A percentile compares a stretch with the other conserved stretches of the same genome.
Evolutionary conservation across 2,888 invertebrate species (phyloP).

Genomic region (Drosophila kambysellisi): DNA sequence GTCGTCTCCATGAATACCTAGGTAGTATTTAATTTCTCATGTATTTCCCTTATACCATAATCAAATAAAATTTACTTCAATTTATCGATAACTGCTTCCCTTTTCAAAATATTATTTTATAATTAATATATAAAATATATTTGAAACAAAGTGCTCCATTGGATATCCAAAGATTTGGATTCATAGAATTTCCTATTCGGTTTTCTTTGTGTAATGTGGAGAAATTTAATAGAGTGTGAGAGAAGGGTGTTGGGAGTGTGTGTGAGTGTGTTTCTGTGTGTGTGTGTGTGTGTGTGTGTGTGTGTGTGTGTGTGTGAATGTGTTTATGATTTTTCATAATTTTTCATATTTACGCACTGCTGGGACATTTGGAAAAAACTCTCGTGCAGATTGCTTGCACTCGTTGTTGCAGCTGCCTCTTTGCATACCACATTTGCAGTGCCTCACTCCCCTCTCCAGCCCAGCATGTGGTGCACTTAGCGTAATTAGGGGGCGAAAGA

Average conservation of each 20-base stretch:
- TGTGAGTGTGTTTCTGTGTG: not conserved
- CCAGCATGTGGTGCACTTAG: conserved; percentile 65
- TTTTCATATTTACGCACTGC: conserved; percentile 79
- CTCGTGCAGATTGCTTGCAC: conserved; percentile 56
- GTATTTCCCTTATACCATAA: not conserved
- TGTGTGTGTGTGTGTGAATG: conserved; percentile 5
- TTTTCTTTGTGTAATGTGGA: not conserved
- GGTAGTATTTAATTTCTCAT: not conserved
- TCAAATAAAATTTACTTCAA: not conserved
- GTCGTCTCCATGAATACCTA: too few relatives aligned
- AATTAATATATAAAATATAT: not conserved
- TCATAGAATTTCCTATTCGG: not conserved
- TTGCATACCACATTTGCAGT: not conserved
- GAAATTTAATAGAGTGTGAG: not conserved
- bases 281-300: not conserved
- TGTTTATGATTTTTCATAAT: conserved; percentile 67
- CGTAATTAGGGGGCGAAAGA: conserved; percentile 65
- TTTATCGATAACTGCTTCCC: not conserved
- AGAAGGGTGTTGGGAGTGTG: not conserved
- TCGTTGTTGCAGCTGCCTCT: conserved; percentile 20
- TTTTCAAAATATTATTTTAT: not conserved
- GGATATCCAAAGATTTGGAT: not conserved
- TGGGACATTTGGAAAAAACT: conserved; percentile 72
- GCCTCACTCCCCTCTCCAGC: not conserved
- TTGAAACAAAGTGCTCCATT: not conserved